Base-by-base conservation (phyloP, 2,113 vertebrate genomes). In the Octodon degus region DNA sequence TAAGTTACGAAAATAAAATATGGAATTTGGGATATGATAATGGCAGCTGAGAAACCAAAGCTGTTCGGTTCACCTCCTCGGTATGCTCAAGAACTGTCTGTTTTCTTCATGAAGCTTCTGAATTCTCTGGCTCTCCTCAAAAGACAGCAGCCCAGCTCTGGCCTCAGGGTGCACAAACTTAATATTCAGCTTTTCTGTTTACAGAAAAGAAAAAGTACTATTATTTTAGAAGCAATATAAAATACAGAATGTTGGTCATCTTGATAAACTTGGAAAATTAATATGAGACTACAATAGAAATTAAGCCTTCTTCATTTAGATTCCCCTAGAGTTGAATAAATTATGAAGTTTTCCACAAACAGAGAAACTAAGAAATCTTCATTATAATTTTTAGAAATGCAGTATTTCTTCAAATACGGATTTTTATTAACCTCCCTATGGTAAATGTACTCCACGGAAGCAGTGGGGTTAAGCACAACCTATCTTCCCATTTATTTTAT, bases 181-280 rank as follows among this genome's bases (percentile, higher is more conserved):
- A 77, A 99, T 98, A 95, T 99, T 99, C 89, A 99, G 98, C 81
- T 99, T 99, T 97, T 99, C 99, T 99, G 97, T 92, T 96, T 0
- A 77, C 3, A 25, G 5, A 63, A 80, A 10, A 24, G 5, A 92
- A 87, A 95, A 95, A 92, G 27, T 27, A 93, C 16, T 83, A 12
- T 95, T 91, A 95, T 43, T 94, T n/a, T 80, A 77, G 72, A 82
- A 34, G 40, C 30, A 89, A 27, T 22, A 67, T 12, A 83, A 34
- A 86, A 79, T 2, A 74, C 12, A 65, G 17, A 94, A 43, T 62
- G 30, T 37, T 53, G 27, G 53, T 90, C 27, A 83, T 86, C 95
- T 60, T 91, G 19, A 82, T 50, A 91, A 93, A 92, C 60, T 30
- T 92, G 25, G 62, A 53, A 95, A 80, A 91, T 27, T 70, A 86